Percentiles rank a stretch among this genome's conserved stretches.
These are phyloP conservation scores for Spinus olivaceus DNA, from an alignment of 2,797 vertebrate genomes.

Conservation along the genomic window DNA sequence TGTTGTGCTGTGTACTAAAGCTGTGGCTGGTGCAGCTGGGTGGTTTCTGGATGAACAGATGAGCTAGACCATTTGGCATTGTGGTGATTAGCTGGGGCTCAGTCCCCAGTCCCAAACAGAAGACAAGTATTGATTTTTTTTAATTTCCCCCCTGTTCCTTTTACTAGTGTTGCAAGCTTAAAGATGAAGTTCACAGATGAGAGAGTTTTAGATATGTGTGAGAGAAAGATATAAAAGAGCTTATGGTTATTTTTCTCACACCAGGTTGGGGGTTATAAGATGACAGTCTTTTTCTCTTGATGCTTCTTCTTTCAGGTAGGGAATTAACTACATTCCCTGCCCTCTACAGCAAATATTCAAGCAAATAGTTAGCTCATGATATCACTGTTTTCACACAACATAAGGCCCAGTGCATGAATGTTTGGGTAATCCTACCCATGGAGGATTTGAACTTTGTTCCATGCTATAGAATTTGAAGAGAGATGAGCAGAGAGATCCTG, in stretches of 20 bases:
- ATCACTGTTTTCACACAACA: fast-evolving
- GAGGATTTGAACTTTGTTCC: background rate
- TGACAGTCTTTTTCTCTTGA: background rate
- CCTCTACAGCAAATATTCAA: background rate
- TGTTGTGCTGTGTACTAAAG: background rate
- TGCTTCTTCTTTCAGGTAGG: background rate
- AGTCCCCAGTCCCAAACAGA: background rate
- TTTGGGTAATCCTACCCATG: background rate
- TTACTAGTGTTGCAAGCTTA: background rate
- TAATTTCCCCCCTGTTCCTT: fast-evolving
- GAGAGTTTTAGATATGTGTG: background rate
- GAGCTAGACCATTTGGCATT: background rate
- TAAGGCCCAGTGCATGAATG: background rate
- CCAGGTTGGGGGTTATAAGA: background rate
- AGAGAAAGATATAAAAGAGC: background rate
- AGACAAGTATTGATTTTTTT: background rate
- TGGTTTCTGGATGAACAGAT: background rate
- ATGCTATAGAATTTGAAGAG: background rate
- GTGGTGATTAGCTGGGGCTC: background rate
- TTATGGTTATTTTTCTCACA: background rate
- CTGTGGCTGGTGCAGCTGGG: background rate
- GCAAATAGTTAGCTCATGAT: background rate
- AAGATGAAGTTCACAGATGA: background rate
- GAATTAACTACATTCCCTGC: background rate
- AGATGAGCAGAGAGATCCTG: background rate